Percentiles rank a stretch among this genome's conserved stretches.
These are phyloP conservation scores for Heterocephalus glaber DNA, from an alignment of 2,113 vertebrate genomes.

Conservation along the genomic window DNA sequence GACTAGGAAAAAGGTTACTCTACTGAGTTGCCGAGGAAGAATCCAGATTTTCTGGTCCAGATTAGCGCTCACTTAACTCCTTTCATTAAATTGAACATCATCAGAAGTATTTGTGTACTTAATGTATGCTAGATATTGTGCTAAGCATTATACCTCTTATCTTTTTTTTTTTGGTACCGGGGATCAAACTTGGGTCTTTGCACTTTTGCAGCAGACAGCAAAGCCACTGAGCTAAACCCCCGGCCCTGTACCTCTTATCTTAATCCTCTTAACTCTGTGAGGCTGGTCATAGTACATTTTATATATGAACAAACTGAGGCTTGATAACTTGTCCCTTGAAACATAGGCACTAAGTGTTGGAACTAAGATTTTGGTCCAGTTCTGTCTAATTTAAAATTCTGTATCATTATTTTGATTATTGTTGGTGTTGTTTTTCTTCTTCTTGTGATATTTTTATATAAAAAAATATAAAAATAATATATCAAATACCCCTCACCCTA, in stretches of 20 bases:
- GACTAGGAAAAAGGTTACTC: background rate
- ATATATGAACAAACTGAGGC: background rate
- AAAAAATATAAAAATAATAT: background rate
- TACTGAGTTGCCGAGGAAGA: background rate
- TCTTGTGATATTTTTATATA: conserved; percentile 26
- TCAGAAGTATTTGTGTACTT: background rate
- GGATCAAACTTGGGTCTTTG: too few species aligned
- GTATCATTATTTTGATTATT: background rate
- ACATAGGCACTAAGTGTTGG: background rate
- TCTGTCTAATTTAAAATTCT: background rate
- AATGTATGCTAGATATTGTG: background rate
- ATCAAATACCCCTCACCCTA: background rate
- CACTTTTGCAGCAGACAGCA: too few species aligned
- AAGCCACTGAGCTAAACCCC: too few species aligned
- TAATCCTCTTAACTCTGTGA: background rate
- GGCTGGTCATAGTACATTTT: background rate
- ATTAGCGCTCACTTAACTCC: background rate
- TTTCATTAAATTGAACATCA: background rate
- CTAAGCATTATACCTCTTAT: background rate
- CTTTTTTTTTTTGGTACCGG: too few species aligned
- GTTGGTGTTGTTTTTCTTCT: background rate
- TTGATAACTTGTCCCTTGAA: background rate
- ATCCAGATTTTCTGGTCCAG: background rate
- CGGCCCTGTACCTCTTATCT: background rate
- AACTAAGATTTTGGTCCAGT: background rate